Conservation (phyloP, 2,113 vertebrate species). For the Nipponia nippon region DNA sequence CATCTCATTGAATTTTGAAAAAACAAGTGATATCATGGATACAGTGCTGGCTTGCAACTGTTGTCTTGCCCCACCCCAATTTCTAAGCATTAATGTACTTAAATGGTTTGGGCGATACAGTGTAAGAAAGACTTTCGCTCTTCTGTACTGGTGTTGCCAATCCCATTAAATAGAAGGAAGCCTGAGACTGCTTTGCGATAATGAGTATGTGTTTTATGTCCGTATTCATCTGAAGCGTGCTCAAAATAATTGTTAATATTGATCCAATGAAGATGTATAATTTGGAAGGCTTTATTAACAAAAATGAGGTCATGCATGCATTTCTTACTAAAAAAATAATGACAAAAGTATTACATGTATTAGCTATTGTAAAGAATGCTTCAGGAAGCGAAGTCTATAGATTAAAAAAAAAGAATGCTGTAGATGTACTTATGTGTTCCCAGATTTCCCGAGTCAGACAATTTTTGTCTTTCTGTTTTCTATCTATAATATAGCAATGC, state of each 20-base stretch:
- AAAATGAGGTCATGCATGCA: background rate
- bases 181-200: background rate
- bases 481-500: background rate
- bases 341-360: background rate
- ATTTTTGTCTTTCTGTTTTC: background rate
- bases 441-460: background rate
- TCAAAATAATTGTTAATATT: background rate
- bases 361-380: background rate
- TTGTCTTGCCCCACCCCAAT: background rate
- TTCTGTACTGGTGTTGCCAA: background rate
- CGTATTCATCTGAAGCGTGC: background rate
- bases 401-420: background rate
- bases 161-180: background rate
- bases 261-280: background rate
- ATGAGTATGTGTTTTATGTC: background rate
- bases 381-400: background rate
- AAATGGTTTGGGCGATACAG: background rate
- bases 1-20: slow-evolving; percentile 91
- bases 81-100: background rate
- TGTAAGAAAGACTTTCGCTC: background rate
- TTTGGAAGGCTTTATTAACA: background rate
- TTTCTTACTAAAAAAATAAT: background rate
- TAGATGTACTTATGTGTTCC: background rate
- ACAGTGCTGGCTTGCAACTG: background rate
- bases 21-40: background rate